These are phyloP conservation scores for Alcis repandata DNA, from an alignment of 2,888 invertebrate genomes.

Conservation along the genomic window DNA sequence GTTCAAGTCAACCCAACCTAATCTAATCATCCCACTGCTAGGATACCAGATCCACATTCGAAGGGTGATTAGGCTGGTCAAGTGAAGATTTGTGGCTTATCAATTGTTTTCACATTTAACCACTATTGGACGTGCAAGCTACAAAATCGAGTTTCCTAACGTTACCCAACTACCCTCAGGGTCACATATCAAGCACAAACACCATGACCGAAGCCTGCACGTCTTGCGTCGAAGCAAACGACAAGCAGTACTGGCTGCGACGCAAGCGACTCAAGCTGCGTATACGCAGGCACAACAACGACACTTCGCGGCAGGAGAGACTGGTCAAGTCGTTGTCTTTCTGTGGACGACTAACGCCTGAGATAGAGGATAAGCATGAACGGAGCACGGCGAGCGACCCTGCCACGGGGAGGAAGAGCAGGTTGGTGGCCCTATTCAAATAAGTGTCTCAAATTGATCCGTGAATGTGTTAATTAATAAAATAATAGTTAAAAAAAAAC, in stretches of 20 bases:
- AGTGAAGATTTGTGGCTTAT: background rate
- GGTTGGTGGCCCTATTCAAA: constrained; percentile 64
- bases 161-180: constrained; percentile 57
- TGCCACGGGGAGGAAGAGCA: constrained; percentile 85
- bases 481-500: too few species aligned
- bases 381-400: constrained; percentile 89
- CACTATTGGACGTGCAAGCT: background rate
- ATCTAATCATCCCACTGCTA: too few species aligned
- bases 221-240: constrained; percentile 82
- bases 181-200: constrained; percentile 83
- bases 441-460: too few species aligned
- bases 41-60: too few species aligned
- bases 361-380: constrained; percentile 86
- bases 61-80: too few species aligned
- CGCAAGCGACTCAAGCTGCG: constrained; percentile 76
- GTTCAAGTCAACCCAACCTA: too few species aligned
- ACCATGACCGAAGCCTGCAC: constrained; percentile 85
- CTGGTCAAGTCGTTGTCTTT: constrained; percentile 92
- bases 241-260: constrained; percentile 79
- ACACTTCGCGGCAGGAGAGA: constrained; percentile 69
- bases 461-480: too few species aligned
- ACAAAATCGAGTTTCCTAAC: background rate
- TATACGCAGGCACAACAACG: constrained; percentile 67
- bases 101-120: background rate
- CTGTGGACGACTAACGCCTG: constrained; percentile 88